Percentiles rank a stretch among this genome's conserved stretches.
phyloP scores from a whole-genome alignment of 2,113 vertebrate species.

The Rhineura floridana region DNA sequence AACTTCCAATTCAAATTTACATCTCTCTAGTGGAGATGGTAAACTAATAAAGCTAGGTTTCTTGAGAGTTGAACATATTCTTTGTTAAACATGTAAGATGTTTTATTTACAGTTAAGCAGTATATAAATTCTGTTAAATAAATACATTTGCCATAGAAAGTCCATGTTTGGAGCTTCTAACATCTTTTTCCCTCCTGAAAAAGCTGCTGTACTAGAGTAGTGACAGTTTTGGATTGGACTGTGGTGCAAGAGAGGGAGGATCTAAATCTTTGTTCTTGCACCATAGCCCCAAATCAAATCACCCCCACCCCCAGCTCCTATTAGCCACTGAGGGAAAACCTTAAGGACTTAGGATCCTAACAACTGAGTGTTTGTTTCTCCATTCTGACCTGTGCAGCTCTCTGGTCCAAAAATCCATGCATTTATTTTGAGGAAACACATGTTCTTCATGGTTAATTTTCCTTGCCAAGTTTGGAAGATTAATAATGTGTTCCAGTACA shows the following conservation, averaged over 20 bases:
- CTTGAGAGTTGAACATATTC: neutral
- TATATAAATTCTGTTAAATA: too few species aligned
- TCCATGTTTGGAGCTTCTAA: neutral
- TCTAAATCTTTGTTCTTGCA: neutral
- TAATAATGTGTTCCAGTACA: conserved; percentile 16
- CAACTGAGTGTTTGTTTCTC: neutral
- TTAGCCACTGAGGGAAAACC: neutral
- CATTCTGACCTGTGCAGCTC: neutral
- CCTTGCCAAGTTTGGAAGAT: conserved; percentile 26
- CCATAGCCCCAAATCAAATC: neutral
- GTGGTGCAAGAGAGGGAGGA: neutral
- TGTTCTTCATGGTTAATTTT: conserved; percentile 2
- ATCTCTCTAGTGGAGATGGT: neutral
- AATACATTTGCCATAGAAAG: neutral
- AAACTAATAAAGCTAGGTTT: neutral
- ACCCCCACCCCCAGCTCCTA: neutral
- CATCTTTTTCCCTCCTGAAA: neutral
- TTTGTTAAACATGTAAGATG: too few species aligned
- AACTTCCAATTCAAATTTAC: neutral
- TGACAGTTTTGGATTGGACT: neutral
- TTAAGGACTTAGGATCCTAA: neutral
- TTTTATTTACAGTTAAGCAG: too few species aligned
- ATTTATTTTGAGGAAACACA: conserved; percentile 14
- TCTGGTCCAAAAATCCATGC: neutral
- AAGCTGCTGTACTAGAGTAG: neutral